A percentile compares a stretch with the other conserved stretches of the same genome.
phyloP scores from a whole-genome alignment of 2,113 vertebrate species.

The Podarcis raffonei region DNA sequence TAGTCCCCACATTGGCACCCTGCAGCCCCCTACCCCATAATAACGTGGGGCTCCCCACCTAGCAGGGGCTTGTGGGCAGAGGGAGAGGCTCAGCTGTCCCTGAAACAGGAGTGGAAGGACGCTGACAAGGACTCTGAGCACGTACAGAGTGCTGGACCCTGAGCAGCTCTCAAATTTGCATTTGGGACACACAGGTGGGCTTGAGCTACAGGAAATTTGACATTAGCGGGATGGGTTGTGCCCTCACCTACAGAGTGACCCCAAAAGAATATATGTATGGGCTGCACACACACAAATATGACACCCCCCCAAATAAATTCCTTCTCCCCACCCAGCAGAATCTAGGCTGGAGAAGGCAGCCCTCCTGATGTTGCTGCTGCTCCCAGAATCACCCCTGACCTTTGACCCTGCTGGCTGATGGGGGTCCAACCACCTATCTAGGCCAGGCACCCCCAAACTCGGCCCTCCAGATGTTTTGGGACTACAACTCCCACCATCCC shows the following conservation, averaged over 20 bases:
- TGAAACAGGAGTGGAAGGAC: background rate
- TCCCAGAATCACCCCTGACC: no score
- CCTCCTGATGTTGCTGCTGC: no score
- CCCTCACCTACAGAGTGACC: background rate
- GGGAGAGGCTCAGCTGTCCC: background rate
- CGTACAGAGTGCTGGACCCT: background rate
- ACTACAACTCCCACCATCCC: no score
- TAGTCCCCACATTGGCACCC: no score
- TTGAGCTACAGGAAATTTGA: background rate
- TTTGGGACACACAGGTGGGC: background rate
- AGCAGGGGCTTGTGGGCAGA: no score
- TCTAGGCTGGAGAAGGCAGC: no score
- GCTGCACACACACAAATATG: no score
- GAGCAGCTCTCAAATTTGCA: background rate
- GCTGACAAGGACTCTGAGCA: background rate
- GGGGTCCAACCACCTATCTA: no score
- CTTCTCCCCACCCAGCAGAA: background rate
- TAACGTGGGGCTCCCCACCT: background rate
- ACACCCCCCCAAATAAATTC: background rate
- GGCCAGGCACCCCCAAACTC: no score
- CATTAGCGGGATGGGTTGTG: background rate
- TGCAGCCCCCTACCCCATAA: no score
- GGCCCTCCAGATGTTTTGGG: no score
- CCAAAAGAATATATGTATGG: background rate
- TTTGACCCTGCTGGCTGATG: no score